Evolutionary conservation across 2,797 vertebrate species (phyloP), one percentile per base, ranked within the genome.

Genomic region (Pempheris klunzingeri): DNA sequence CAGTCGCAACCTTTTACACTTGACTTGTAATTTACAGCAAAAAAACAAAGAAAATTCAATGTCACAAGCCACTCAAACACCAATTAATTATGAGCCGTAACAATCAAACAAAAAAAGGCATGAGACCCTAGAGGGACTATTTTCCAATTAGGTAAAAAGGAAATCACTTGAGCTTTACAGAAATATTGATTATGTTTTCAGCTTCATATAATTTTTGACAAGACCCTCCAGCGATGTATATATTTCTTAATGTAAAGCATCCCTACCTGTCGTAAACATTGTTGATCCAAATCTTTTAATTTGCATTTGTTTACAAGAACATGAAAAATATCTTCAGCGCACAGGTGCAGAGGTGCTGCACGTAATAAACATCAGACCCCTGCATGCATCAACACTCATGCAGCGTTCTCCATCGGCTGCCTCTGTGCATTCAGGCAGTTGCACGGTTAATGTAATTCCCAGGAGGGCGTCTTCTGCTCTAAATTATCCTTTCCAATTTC

Each of bases 401-500:
- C 49, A 46, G 55, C 2, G 18, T 28, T 14, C 54, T 44, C 39
- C 57, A 3, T 44, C 15, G 32, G 1, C 38, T 32, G 0, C 47
- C 34, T 49, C 54, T 15, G 74, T 46, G 61, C 70, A 30, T 77
- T n/a, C 62, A 53, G 50, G 5, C 34, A 30, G 52, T n/a, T 59
- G 49, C 24, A 1, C 0, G 50, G 57, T 74, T 79, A 71, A 80
- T 58, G 24, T 67, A 36, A 74, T 18, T 78, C 82, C 82, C 78
- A 54, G 47, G 0, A 14, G 75, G 44, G 26, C 75, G 71, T 81
- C 41, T 72, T 59, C 78, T 76, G 74, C 85, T 87, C 82, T 50
- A 80, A 86, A 88, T 92, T 81, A 65, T 76, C 57, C 26, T 44
- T 47, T 74, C 28, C 15, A 41, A 68, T 80, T 72, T 78, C 78